Conservation (phyloP, 37 sponge, comb jelly and placozoan species). For the Mnemiopsis leidyi region DNA sequence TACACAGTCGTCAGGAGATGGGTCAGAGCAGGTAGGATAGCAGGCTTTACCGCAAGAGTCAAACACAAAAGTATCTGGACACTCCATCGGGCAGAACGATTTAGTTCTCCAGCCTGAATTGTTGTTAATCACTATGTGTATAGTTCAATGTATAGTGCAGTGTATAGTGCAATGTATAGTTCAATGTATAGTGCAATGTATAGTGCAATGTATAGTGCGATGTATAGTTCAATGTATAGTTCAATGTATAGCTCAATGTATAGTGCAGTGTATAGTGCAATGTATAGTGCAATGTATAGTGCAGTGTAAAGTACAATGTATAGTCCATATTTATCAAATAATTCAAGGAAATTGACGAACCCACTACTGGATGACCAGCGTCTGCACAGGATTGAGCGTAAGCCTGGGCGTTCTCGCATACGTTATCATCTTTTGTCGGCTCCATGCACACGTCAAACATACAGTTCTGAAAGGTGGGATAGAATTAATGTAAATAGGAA, state of each 20-base stretch:
- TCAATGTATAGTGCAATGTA: background rate
- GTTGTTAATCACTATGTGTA: background rate
- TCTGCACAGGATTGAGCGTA: background rate
- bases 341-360: too few species aligned
- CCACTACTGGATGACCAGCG: background rate
- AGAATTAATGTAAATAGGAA: too few species aligned
- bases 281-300: too few species aligned
- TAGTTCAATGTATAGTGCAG: background rate
- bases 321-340: too few species aligned
- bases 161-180: too few species aligned
- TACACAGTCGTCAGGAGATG: background rate
- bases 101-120: conserved; percentile 27
- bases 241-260: too few species aligned
- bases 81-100: conserved; percentile 42
- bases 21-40: conserved; percentile 17
- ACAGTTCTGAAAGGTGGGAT: background rate
- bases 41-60: background rate
- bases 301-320: too few species aligned
- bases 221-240: too few species aligned
- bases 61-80: background rate
- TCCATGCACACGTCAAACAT: background rate
- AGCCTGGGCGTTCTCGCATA: background rate
- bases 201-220: too few species aligned
- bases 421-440: background rate
- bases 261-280: too few species aligned